Base-by-base conservation (phyloP, 2,797 vertebrate species). In the Petrocephalus schoutedeni region DNA sequence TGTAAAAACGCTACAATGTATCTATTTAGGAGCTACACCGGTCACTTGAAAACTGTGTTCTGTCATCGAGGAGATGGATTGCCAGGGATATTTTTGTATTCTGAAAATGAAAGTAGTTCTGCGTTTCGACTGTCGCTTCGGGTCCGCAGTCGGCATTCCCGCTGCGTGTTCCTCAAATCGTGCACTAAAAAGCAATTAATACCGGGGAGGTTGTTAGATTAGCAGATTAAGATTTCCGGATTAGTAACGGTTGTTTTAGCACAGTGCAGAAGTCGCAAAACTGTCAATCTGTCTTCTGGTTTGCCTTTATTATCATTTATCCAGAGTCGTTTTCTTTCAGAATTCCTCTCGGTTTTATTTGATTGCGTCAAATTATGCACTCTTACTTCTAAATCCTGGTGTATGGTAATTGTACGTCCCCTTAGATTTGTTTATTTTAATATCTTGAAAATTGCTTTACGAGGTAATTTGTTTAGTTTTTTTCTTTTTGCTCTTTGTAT, bases 221-320 rank as follows among this genome's bases (percentile, higher is more conserved):
- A 83, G 49, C 53, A 54, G 21, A 23, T 23, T 83, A 51, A 54
- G n/a, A 53, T 54, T 67, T 74, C 85, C 51, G 1, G n/a, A 54
- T 74, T 45, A 71, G 49, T 56, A 57, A n/a, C 10, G 28, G 32
- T 54, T 45, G 21, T 58, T 41, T 16, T 14, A 87, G 41, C 36
- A 51, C 36, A 80, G 88, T 87, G 88, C 89, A 86, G 89, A 91
- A 93, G 90, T 92, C 89, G 91, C 90, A 92, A 89, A 21, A 58
- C 36, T 61, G 23, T 49, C 9, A 89, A 32, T 67, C 86, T 86
- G 80, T 86, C 0, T n/a, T 41, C 14, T 5, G 0, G 8, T 85
- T 85, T 56, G 4, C 21, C 82, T 3, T 82, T 49, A 80, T 41
- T 80, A 19, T 51, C n/a, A 82, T 82, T 82, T n/a, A 8, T 51